Conservation (phyloP, 1,140 invertebrate genomes). For the Metaphire vulgaris region DNA sequence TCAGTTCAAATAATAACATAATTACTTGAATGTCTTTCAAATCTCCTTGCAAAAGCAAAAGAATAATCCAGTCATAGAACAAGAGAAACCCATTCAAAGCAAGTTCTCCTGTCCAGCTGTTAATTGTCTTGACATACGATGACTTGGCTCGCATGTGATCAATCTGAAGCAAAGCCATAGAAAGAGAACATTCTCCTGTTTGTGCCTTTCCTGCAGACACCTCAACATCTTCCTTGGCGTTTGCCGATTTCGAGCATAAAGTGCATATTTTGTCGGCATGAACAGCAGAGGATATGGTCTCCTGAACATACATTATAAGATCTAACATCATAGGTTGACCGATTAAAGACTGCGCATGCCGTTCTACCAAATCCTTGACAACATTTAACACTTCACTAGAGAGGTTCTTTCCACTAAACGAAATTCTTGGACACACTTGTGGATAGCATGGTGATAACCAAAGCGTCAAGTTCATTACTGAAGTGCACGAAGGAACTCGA, state of each 20-base stretch:
- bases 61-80: background rate
- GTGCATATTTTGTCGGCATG: no score
- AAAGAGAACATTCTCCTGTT: background rate
- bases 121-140: background rate
- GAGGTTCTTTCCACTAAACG: background rate
- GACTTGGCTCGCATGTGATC: background rate
- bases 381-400: background rate
- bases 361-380: background rate
- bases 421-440: background rate
- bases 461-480: background rate
- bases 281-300: background rate
- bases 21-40: background rate
- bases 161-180: background rate
- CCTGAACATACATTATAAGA: background rate
- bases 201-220: no score
- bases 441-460: background rate
- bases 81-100: background rate
- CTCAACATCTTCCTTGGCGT: background rate
- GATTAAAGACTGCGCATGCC: background rate
- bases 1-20: background rate
- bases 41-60: background rate
- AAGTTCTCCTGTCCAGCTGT: background rate
- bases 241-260: background rate
- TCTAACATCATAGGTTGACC: background rate
- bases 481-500: background rate